Conservation (phyloP, 2,113 vertebrate genomes). For the Prunella fulvescens region DNA sequence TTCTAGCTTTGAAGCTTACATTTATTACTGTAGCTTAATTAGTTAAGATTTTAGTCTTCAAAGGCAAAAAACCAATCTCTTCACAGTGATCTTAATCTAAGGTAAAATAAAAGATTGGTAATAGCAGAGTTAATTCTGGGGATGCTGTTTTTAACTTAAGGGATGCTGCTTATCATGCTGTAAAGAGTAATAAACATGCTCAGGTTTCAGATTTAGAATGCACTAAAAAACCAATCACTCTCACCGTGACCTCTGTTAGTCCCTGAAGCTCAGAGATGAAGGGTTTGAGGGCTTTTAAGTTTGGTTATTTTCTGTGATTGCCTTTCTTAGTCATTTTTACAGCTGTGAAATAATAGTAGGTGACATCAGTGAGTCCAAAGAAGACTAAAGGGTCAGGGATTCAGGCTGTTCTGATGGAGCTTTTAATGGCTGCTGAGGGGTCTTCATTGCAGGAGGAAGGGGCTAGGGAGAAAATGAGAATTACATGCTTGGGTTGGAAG, state of each 20-base stretch:
- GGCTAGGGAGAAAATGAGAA: background rate
- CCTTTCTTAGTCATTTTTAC: background rate
- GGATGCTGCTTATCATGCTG: background rate
- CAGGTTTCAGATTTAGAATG: background rate
- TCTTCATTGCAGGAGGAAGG: background rate
- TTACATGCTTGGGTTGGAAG: background rate
- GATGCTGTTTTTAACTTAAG: background rate
- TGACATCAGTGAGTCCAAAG: background rate
- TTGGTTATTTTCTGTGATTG: background rate
- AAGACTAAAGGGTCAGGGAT: background rate
- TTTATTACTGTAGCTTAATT: background rate
- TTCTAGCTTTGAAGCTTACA: background rate
- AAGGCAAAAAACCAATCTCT: background rate
- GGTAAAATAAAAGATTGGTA: background rate
- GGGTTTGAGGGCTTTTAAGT: background rate
- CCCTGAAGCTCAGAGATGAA: background rate
- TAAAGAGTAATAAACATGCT: background rate
- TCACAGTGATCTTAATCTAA: background rate
- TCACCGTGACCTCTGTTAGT: background rate
- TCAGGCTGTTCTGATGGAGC: background rate
- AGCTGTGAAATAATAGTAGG: background rate
- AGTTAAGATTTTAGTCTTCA: background rate
- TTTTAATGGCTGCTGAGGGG: background rate
- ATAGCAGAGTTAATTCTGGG: background rate
- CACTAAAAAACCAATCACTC: background rate